phyloP scores from a whole-genome alignment of 2,113 vertebrate species.

The Mola mola region DNA sequence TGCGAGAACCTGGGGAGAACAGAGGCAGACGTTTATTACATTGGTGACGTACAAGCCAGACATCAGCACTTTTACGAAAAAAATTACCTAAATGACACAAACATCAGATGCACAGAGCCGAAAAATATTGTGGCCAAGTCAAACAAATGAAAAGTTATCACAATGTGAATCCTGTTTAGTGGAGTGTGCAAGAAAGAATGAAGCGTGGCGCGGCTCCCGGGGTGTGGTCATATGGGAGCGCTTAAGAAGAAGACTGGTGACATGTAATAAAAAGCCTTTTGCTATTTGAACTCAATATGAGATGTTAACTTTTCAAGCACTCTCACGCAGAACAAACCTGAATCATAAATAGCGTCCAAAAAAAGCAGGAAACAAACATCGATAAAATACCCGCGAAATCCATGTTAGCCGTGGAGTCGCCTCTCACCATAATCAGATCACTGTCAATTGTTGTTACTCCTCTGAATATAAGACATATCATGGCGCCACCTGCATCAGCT shows the following conservation, averaged over 20 bases:
- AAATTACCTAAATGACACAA: slow-evolving; percentile 60
- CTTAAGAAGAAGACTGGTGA: slow-evolving; percentile 35
- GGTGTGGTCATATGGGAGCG: not conserved
- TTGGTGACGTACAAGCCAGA: slow-evolving; percentile 54
- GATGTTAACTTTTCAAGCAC: slow-evolving; percentile 61
- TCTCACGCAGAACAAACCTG: slow-evolving; percentile 42
- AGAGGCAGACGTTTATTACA: slow-evolving; percentile 34
- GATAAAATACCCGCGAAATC: slow-evolving; percentile 51
- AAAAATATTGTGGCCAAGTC: slow-evolving; percentile 5
- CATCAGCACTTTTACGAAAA: slow-evolving; percentile 43
- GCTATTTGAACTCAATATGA: slow-evolving; percentile 42
- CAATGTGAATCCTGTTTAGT: slow-evolving; percentile 30
- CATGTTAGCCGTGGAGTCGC: slow-evolving; percentile 31
- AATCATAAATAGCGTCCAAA: slow-evolving; percentile 23
- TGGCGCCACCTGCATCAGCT: not conserved
- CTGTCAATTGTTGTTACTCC: slow-evolving; percentile 19
- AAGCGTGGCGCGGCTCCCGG: slow-evolving; percentile 9
- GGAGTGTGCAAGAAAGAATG: slow-evolving; percentile 9
- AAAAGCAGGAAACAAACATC: slow-evolving; percentile 36
- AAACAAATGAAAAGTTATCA: slow-evolving; percentile 28
- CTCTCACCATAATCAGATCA: slow-evolving; percentile 45
- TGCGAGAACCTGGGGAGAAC: slow-evolving; percentile 11
- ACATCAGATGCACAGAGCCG: slow-evolving; percentile 31
- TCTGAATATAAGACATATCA: slow-evolving; percentile 25
- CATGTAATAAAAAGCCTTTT: slow-evolving; percentile 54